Evolutionary conservation across 2,888 invertebrate genomes (phyloP), one percentile per base, ranked within the genome.

Genomic region (Lepas anatifera): DNA sequence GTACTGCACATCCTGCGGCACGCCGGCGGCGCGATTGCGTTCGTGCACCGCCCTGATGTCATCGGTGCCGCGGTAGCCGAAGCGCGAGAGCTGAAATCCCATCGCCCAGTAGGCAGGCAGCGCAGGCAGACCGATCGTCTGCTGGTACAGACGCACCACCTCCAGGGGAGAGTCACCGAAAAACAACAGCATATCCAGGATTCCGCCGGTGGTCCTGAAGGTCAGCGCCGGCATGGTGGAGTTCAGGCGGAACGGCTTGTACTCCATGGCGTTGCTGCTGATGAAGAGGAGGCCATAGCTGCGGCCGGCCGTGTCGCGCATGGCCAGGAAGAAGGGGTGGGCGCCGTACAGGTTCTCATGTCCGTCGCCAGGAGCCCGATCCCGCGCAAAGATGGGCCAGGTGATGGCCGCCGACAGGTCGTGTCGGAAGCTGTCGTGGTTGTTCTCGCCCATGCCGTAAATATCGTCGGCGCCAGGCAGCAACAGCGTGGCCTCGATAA

Each of bases 101-200:
- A 73, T 69, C 0, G 88, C 83, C 94, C 94, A 95, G 78, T 90
- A 92, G 0, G 94, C 92, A 0, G 93, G 93, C 84, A 94, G 84
- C 77, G 85, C 85, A 0, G 93, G 91, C 71, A 85, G 81, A 0
- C 92, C 92, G 18, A 93, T 84, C 7, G 89, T 76, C 71, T 83
- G 73, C 72, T 64, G 68, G 52, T 71, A 72, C 70, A 72, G 71
- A 64, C 73, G 70, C 16, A 79, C 75, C 10, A 81, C 80, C 70
- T 78, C 76, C 70, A 79, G 79, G 0, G 94, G 91, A 0, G 85
- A 81, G 0, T 91, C 89, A 0, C 93, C 94, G 76, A 88, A 75
- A 77, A 93, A 86, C 73, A 93, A 81, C 78, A 87, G 88, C 71
- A 94, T 85, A 78, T 92, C 88, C 3, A 95, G 81, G 13, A 92